Conservation (phyloP, 2,113 vertebrate genomes). For the Motacilla alba region DNA sequence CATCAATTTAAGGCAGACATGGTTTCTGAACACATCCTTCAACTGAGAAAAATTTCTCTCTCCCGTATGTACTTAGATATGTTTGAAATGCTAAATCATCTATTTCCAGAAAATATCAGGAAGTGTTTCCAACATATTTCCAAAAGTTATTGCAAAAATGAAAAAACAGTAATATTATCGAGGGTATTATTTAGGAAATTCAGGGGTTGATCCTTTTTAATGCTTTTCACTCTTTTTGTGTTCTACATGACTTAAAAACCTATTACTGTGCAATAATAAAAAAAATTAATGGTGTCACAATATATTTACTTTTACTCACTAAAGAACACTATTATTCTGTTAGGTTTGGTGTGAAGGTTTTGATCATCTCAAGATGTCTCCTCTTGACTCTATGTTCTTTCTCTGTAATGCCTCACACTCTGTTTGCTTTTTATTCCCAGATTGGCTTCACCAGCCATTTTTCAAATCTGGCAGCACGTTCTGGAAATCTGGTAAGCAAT, state of each 20-base stretch:
- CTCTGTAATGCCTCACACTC: neutral
- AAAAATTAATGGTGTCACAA: neutral
- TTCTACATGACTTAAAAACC: neutral
- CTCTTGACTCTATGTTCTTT: neutral
- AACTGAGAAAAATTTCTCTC: neutral
- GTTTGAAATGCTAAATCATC: neutral
- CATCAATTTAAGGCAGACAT: neutral
- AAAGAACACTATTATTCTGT: neutral
- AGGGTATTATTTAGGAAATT: neutral
- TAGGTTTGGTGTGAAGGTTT: neutral
- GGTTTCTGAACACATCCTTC: neutral
- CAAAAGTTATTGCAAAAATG: neutral
- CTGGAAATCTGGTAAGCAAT: neutral
- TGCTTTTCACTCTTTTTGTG: neutral
- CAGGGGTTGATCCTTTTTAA: neutral
- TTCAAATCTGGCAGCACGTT: neutral
- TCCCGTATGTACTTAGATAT: neutral
- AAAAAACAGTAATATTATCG: neutral
- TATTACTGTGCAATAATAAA: neutral
- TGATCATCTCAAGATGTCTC: neutral
- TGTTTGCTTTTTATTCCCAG: neutral
- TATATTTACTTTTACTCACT: neutral
- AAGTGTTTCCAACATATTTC: neutral
- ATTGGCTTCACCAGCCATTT: neutral
- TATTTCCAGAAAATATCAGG: neutral